Evolutionary conservation across 2,113 vertebrate species (phyloP), one percentile per base, ranked within the genome.

Genomic region (Lepisosteus oculatus): DNA sequence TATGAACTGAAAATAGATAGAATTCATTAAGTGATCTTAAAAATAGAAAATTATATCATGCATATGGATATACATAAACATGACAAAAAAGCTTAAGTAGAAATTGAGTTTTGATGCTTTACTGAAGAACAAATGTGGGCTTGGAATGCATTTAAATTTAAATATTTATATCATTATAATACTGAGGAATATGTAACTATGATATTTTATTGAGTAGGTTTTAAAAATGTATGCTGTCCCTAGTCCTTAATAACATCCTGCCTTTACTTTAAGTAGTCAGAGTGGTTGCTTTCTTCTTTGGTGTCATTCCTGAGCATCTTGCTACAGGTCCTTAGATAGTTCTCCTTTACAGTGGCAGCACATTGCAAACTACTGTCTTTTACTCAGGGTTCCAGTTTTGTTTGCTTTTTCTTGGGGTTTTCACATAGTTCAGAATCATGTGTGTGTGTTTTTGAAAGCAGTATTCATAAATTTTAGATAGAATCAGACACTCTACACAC

Each of bases 111-210:
- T 88, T 91, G 90, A 91, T 90, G 90, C 83, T 80, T 75, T 82
- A 73, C 84, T 76, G 88, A 89, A 90, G 89, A 90, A 81, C 88
- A 89, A 86, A 84, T 78, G 81, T 85, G 82, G 86, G 88, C 89
- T 87, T 79, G 73, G 90, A 89, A 93, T 90, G 90, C 91, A 91
- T 92, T 93, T 92, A 87, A 88, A 93, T 90, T 93, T 91, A 93
- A 93, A 91, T 92, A 93, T 93, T 93, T 87, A 93, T 93, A 87
- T 92, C 91, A 93, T 93, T 93, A 93, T 93, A 93, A 90, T 93
- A 90, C 91, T 91, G 88, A 93, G 91, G 90, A 93, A 93, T 92
- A 88, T 90, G 90, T 88, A 90, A 90, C 87, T 92, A 88, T 93
- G 87, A 93, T 93, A 93, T 93, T 93, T 92, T 93, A 93, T 93